A percentile compares a stretch with the other conserved stretches of the same genome.
phyloP scores from a whole-genome alignment of 2,113 vertebrate species.

The Etheostoma spectabile region DNA sequence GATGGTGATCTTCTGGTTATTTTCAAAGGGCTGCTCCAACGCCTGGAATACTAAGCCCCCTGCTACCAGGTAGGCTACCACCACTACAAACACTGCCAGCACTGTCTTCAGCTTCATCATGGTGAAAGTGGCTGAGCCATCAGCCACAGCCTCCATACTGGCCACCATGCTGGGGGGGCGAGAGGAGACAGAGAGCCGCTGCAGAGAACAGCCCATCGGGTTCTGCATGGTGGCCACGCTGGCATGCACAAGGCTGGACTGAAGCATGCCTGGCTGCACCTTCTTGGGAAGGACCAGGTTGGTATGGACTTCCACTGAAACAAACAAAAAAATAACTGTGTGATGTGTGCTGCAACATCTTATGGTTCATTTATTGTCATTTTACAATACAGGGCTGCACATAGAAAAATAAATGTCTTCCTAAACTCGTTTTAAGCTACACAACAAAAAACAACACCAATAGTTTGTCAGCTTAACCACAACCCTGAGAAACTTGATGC shows the following conservation, averaged over 20 bases:
- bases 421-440: neutral
- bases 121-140: slow-evolving; percentile 86
- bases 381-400: neutral
- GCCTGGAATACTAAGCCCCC: slow-evolving; percentile 93
- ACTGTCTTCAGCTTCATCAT: slow-evolving; percentile 99
- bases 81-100: slow-evolving; percentile 94
- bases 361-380: neutral
- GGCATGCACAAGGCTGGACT: slow-evolving; percentile 84
- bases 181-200: slow-evolving; percentile 86
- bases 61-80: slow-evolving; percentile 92
- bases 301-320: slow-evolving; percentile 76
- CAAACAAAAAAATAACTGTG: slow-evolving; percentile 23
- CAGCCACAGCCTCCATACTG: slow-evolving; percentile 89
- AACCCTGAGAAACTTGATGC: no score
- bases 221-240: slow-evolving; percentile 86
- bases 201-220: slow-evolving; percentile 85
- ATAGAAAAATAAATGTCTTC: no score
- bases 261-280: slow-evolving; percentile 82
- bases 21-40: slow-evolving; percentile 95
- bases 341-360: neutral
- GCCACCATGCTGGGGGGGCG: slow-evolving; percentile 87
- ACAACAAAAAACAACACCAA: neutral
- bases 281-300: slow-evolving; percentile 83
- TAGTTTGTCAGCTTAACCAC: no score
- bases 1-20: slow-evolving; percentile 92